These are phyloP conservation scores for Calcarius lapponicus DNA, from an alignment of 2,797 vertebrate species.

Conservation along the genomic window DNA sequence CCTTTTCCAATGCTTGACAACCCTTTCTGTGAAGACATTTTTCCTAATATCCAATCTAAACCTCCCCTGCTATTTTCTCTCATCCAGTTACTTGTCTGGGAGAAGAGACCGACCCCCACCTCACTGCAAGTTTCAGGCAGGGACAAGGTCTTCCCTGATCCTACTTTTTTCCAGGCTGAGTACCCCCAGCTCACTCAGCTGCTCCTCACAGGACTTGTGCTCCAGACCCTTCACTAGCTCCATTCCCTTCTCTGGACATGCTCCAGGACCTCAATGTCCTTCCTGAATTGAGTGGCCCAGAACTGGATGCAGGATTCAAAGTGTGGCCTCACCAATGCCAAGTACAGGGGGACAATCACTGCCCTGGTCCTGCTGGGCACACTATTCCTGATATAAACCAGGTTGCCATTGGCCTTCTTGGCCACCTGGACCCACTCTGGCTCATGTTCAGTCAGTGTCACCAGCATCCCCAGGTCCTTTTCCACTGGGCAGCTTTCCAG, in stretches of 20 bases:
- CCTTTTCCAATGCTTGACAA: neutral
- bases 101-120: neutral
- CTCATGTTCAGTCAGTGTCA: neutral
- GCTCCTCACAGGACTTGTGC: neutral
- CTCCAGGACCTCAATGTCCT: neutral
- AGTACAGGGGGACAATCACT: neutral
- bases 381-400: neutral
- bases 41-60: neutral
- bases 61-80: neutral
- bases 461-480: neutral
- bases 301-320: neutral
- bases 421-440: neutral
- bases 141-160: neutral
- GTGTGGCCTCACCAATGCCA: accelerated
- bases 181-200: neutral
- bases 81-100: neutral
- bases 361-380: neutral
- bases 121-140: neutral
- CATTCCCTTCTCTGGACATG: accelerated
- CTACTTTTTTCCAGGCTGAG: neutral
- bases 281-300: neutral
- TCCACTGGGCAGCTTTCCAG: neutral
- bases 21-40: neutral
- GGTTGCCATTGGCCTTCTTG: neutral
- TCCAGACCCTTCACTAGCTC: neutral